Percentiles rank a stretch among this genome's conserved stretches.
These are phyloP conservation scores for Zaprionus capensis DNA, from an alignment of 1,140 invertebrate genomes.

Conservation along the genomic window DNA sequence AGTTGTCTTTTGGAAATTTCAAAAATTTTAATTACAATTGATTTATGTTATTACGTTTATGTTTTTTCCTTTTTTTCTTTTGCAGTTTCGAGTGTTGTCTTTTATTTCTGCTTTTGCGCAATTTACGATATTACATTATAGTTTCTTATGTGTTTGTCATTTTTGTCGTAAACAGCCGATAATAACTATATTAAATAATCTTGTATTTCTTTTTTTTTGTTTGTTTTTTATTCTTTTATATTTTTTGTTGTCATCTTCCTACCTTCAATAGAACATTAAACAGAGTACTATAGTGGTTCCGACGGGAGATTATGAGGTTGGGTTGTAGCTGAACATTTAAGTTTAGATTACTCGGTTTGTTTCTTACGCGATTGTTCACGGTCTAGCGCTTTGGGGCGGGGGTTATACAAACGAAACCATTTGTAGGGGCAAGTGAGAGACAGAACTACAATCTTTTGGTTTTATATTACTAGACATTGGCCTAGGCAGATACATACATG, in stretches of 20 bases:
- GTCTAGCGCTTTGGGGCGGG: constrained; percentile 36
- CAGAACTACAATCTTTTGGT: constrained; percentile 8
- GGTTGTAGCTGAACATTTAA: constrained; percentile 49
- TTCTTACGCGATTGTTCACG: constrained; percentile 50
- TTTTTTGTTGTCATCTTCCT: constrained; percentile 48
- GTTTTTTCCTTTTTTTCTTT: constrained; percentile 28
- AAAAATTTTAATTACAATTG: constrained; percentile 52
- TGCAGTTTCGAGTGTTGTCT: constrained; percentile 22
- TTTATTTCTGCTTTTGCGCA: constrained; percentile 39
- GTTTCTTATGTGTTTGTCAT: constrained; percentile 51
- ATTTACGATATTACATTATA: constrained; percentile 69
- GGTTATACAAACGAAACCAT: constrained; percentile 74
- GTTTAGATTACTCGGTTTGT: constrained; percentile 46
- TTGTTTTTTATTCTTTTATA: constrained; percentile 26
- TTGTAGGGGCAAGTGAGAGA: constrained; percentile 34
- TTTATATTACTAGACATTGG: constrained; percentile 2
- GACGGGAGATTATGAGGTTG: constrained; percentile 13
- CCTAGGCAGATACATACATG: constrained; percentile 51
- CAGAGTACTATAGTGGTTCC: constrained; percentile 68
- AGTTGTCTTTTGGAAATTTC: constrained; percentile 50
- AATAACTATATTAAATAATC: constrained; percentile 50
- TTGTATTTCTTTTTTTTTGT: constrained; percentile 17
- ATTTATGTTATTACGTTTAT: constrained; percentile 33
- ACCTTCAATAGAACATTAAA: constrained; percentile 75
- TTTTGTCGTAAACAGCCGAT: constrained; percentile 67